These are phyloP conservation scores for Coptodon rendalli DNA, from an alignment of 2,113 vertebrate species.

Conservation along the genomic window DNA sequence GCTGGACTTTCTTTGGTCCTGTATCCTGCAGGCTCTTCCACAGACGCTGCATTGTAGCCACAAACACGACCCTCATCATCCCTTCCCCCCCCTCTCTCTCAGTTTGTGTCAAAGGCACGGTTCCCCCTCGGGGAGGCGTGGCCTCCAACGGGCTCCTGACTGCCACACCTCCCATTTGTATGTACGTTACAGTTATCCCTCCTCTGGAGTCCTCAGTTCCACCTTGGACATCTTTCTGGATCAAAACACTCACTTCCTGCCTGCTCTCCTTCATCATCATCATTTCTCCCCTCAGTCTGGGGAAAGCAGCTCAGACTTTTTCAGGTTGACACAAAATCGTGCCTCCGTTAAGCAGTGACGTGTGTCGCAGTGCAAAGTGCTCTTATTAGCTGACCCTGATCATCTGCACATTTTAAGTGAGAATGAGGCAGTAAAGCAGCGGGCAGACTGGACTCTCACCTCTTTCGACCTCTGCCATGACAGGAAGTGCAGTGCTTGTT, in stretches of 20 bases:
- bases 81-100: neutral
- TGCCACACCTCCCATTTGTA: neutral
- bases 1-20: neutral
- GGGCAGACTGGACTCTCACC: slow-evolving; percentile 1
- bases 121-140: neutral
- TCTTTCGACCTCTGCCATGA: slow-evolving; percentile 58
- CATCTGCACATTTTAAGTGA: neutral
- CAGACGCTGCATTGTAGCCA: fast-evolving
- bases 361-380: neutral
- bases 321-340: fast-evolving
- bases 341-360: fast-evolving
- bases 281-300: fast-evolving
- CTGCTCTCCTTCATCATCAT: neutral
- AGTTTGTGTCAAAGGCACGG: neutral
- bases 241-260: neutral
- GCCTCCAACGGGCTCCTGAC: neutral
- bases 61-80: neutral
- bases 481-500: slow-evolving; percentile 60
- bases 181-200: neutral
- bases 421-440: neutral
- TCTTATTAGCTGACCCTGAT: neutral
- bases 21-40: neutral
- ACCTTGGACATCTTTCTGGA: neutral
- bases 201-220: neutral
- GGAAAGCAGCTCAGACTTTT: neutral